Conservation (phyloP, 1,140 invertebrate species). For the Drosophila setifemur region DNA sequence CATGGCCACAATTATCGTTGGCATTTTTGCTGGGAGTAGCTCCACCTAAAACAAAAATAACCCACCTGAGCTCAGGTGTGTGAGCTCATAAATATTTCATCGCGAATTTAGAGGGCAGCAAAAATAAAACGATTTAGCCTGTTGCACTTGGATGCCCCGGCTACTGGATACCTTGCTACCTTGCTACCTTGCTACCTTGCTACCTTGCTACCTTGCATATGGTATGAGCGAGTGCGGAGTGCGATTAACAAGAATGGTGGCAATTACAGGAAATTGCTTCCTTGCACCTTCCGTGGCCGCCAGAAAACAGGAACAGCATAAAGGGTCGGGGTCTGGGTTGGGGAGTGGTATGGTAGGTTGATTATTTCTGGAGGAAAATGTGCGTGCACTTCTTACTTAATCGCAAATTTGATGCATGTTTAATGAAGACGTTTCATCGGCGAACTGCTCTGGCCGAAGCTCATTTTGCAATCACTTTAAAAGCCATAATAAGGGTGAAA, state of each 20-base stretch:
- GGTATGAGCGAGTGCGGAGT: constrained; percentile 32
- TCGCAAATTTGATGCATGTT: constrained; percentile 71
- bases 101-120: constrained; percentile 62
- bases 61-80: constrained; percentile 13
- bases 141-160: constrained; percentile 52
- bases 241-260: constrained; percentile 81
- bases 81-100: constrained; percentile 77
- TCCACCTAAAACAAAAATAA: constrained; percentile 2
- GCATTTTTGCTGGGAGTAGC: background rate
- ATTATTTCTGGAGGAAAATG: constrained; percentile 59
- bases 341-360: constrained; percentile 26
- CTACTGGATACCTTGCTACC: constrained; percentile 37
- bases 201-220: constrained; percentile 1
- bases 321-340: constrained; percentile 1
- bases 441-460: constrained; percentile 9
- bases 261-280: constrained; percentile 81
- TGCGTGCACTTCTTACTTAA: constrained; percentile 79
- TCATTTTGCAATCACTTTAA: constrained; percentile 81
- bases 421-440: constrained; percentile 73
- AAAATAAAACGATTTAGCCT: constrained; percentile 37
- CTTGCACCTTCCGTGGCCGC: constrained; percentile 74
- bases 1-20: constrained; percentile 50
- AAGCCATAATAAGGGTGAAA: constrained; percentile 81
- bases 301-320: background rate
- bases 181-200: constrained; percentile 4